Evolutionary conservation across 2,113 vertebrate genomes (phyloP).

Genomic region (Plecturocebus donacophilus): DNA sequence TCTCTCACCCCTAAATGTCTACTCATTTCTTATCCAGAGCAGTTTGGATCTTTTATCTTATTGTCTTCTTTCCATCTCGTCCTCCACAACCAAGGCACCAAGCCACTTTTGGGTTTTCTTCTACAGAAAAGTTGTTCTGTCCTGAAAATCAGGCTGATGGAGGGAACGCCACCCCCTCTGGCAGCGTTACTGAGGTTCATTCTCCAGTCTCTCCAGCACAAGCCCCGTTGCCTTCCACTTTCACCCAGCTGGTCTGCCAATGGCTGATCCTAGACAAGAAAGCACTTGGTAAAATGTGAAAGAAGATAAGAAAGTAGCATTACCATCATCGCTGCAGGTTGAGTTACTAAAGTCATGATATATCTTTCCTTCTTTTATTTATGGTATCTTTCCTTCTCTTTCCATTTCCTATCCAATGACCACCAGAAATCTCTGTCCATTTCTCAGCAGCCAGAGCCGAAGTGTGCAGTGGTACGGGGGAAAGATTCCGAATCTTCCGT

Average conservation of each 20-base stretch:
- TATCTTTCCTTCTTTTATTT: not conserved
- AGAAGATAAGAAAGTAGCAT: too few species aligned
- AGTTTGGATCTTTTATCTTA: too few species aligned
- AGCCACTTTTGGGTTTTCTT: not conserved
- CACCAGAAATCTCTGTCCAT: conserved; percentile 5
- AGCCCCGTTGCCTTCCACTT: not conserved
- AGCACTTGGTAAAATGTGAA: not conserved
- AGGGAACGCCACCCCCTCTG: fast-evolving
- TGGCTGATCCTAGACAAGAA: too few species aligned
- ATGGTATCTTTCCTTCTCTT: not conserved
- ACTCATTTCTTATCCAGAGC: not conserved
- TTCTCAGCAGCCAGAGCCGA: conserved; percentile 87
- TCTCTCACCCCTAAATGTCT: not conserved
- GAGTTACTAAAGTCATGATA: not conserved
- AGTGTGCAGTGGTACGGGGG: conserved; percentile 85
- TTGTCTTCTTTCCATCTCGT: not conserved
- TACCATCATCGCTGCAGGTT: fast-evolving
- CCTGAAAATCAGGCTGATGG: not conserved
- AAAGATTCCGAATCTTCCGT: conserved; percentile 95
- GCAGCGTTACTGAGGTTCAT: fast-evolving
- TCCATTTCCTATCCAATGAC: not conserved
- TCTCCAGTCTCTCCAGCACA: fast-evolving
- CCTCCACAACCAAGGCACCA: not conserved
- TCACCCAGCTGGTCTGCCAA: fast-evolving
- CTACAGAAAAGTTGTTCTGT: not conserved